phyloP scores from a whole-genome alignment of 53 echinoderm and acorn worm species.

The Echinometra lucunter region DNA sequence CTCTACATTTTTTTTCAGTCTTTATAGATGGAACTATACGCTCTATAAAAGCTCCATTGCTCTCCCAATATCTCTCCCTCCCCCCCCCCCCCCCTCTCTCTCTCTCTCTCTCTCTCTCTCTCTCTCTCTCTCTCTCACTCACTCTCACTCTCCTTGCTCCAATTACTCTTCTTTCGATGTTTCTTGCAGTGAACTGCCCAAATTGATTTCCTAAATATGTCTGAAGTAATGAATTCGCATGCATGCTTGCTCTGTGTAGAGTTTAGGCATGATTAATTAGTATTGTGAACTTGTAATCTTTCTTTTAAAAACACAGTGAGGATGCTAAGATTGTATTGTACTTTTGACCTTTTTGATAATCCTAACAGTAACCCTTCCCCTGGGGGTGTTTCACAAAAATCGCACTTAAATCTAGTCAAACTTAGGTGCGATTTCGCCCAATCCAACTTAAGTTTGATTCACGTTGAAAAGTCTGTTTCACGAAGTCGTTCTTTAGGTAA shows the following conservation, averaged over 20 bases:
- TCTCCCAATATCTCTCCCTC: too few species aligned
- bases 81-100: too few species aligned
- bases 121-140: background rate
- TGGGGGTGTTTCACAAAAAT: too few species aligned
- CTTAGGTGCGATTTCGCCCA: too few species aligned
- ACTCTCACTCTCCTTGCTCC: background rate
- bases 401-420: too few species aligned
- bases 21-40: too few species aligned
- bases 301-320: background rate
- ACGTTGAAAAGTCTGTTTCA: too few species aligned
- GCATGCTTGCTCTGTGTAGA: background rate
- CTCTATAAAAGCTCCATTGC: too few species aligned
- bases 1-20: too few species aligned
- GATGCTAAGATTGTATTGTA: background rate
- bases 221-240: conserved; percentile 2
- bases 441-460: too few species aligned
- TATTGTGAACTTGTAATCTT: background rate
- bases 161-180: background rate
- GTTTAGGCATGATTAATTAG: background rate
- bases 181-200: background rate
- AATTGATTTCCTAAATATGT: background rate
- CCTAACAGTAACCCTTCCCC: too few species aligned
- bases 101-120: background rate
- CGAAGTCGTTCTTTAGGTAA: too few species aligned
- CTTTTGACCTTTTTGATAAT: background rate